These are phyloP conservation scores for Trilocha varians DNA, from an alignment of 2,888 invertebrate species.

Conservation along the genomic window DNA sequence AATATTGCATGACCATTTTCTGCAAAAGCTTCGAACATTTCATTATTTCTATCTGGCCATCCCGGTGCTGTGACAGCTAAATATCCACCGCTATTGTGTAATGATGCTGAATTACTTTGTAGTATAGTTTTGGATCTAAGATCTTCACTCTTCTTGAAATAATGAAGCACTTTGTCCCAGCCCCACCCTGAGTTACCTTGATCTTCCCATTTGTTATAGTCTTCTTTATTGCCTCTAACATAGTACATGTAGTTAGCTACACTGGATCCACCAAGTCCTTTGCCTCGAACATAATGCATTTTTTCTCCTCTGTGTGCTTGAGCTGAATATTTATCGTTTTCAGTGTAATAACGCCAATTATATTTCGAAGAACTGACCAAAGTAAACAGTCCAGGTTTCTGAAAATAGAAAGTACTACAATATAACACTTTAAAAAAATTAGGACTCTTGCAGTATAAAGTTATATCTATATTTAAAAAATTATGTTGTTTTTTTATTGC, in stretches of 20 bases:
- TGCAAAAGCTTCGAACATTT: conserved; percentile 30
- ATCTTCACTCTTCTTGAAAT: conserved; percentile 17
- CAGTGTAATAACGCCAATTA: conserved; percentile 19
- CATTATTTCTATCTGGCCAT: conserved; percentile 24
- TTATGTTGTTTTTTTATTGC: too few species aligned
- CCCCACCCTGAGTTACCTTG: conserved; percentile 65
- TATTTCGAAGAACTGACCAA: conserved; percentile 10
- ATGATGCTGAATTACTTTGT: conserved; percentile 33
- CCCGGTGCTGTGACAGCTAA: conserved; percentile 33
- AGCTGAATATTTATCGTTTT: conserved; percentile 21
- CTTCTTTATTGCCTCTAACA: conserved; percentile 73
- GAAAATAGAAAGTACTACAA: conserved; percentile 9
- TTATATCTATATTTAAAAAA: too few species aligned
- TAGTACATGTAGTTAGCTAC: conserved; percentile 77
- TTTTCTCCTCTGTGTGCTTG: conserved; percentile 20
- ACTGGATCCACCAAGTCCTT: conserved; percentile 77
- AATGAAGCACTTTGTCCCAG: conserved; percentile 19
- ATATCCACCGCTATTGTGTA: conserved; percentile 25
- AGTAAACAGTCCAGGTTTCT: conserved; percentile 23
- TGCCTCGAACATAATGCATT: conserved; percentile 68
- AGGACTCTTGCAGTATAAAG: too few species aligned
- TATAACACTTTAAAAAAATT: conserved; percentile 16
- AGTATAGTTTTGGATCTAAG: conserved; percentile 17
- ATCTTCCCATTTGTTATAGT: conserved; percentile 77
- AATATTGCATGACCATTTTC: conserved; percentile 27